Evolutionary conservation across 37 sponge, comb jelly and placozoan genomes (phyloP), one percentile per base, ranked within the genome.

Genomic region (Lycopodina hypogea): DNA sequence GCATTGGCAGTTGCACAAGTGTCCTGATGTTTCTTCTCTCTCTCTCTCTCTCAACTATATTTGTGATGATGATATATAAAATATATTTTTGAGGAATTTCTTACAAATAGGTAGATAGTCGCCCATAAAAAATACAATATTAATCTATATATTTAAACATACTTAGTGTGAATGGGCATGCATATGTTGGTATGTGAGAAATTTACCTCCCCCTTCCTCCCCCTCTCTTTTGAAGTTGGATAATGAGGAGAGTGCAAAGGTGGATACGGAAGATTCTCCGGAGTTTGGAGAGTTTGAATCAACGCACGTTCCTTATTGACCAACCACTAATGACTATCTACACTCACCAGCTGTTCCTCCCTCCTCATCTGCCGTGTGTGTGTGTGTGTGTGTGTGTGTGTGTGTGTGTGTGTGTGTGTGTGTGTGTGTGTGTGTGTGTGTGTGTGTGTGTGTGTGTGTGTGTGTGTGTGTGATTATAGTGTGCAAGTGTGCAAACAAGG

Each of bases 221-320:
- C 68, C n/a, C 36, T 7, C 71, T 50, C 50, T 56, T 66, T 37
- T 70, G 1, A 42, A 90, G 91, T 64, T 90, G 53, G 87, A 90
- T 40, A 68, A 79, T 48, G 91, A 90, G 36, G 87, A 86, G 23
- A 75, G 62, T 29, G 79, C 55, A 30, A 78, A 78, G 33, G 48
- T 51, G 23, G 65, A 50, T 8, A 76, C 74, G 0, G 74, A 55
- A 1, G 59, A 71, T 22, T 71, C 56, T 15, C 81, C 36, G 57
- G 89, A 83, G 34, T 79, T 72, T 69, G 77, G 69, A 2, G 84
- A 89, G 28, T 86, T 72, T 41, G 63, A 73, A 63, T 42, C 72
- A 17, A 74, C 82, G 26, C 69, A 72, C 40, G 83, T 75, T 21
- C 91, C 91, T 28, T 90, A 90, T 35, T 90, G 82, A 70, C 15